phyloP scores from a whole-genome alignment of 2,113 vertebrate genomes.

The Panthera uncia region DNA sequence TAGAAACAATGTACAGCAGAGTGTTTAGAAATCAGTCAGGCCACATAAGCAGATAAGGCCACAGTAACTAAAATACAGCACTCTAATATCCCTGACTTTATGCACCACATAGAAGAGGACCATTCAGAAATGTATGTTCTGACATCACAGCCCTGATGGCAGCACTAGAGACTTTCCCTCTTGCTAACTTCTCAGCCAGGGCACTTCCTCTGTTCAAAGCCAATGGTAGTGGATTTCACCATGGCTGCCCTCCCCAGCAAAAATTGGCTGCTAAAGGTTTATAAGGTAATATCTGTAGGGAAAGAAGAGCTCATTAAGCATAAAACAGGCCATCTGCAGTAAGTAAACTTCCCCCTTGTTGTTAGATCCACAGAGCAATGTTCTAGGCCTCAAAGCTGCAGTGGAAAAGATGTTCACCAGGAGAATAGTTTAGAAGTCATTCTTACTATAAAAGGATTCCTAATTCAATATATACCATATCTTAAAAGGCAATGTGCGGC shows the following conservation, averaged over 20 bases:
- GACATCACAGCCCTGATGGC: background rate
- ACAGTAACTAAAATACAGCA: background rate
- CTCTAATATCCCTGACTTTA: background rate
- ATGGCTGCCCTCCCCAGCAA: background rate
- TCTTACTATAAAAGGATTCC: background rate
- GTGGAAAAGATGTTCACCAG: background rate
- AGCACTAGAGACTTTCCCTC: background rate
- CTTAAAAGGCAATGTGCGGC: background rate
- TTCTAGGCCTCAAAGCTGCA: background rate
- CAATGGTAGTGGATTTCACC: background rate
- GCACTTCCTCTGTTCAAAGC: background rate
- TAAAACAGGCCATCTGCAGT: background rate
- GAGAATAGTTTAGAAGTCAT: background rate
- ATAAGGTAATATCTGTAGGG: background rate
- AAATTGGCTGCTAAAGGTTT: background rate
- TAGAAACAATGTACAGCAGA: background rate
- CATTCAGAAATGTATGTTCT: background rate
- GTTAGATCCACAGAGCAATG: background rate
- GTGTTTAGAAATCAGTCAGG: background rate
- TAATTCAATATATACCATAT: background rate
- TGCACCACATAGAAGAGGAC: background rate
- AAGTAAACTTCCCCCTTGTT: background rate
- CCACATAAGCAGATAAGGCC: background rate
- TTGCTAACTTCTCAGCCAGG: background rate
- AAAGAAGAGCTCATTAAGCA: background rate